Evolutionary conservation across 2,113 vertebrate genomes (phyloP).

Genomic region (Sciurus niger): DNA sequence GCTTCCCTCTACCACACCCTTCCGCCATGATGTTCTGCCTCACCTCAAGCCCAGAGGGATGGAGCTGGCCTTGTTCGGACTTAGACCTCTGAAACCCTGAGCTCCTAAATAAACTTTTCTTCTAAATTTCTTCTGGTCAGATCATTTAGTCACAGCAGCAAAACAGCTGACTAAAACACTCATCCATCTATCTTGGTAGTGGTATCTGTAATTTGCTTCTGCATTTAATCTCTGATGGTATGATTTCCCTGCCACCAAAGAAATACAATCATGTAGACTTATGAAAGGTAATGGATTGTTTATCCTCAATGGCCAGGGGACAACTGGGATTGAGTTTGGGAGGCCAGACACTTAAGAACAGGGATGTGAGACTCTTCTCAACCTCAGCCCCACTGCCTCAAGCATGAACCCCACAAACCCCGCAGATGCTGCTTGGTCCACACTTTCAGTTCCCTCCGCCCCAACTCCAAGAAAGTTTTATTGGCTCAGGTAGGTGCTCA

Average conservation of each 20-base stretch:
- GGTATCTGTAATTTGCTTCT: conserved; percentile 67
- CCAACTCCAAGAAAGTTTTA: neutral
- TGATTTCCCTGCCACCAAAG: conserved; percentile 62
- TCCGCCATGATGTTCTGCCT: too few relatives aligned
- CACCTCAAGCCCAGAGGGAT: too few relatives aligned
- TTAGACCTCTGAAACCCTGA: too few relatives aligned
- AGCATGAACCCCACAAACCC: neutral
- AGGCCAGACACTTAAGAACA: neutral
- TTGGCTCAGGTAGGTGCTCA: neutral
- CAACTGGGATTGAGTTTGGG: neutral
- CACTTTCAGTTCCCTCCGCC: neutral
- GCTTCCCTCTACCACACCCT: too few relatives aligned
- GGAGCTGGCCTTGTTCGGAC: too few relatives aligned
- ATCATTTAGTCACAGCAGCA: too few relatives aligned
- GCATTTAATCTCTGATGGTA: conserved; percentile 69
- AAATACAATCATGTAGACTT: conserved; percentile 76
- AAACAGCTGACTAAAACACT: too few relatives aligned
- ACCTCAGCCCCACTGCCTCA: neutral
- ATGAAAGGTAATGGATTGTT: conserved; percentile 58
- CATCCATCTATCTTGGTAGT: neutral
- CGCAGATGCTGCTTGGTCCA: neutral
- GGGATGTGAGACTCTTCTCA: neutral
- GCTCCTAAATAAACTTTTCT: too few relatives aligned
- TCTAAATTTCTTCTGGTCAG: too few relatives aligned
- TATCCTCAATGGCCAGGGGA: neutral